Evolutionary conservation across 2,113 vertebrate species (phyloP).

Genomic region (Myocastor coypus): DNA sequence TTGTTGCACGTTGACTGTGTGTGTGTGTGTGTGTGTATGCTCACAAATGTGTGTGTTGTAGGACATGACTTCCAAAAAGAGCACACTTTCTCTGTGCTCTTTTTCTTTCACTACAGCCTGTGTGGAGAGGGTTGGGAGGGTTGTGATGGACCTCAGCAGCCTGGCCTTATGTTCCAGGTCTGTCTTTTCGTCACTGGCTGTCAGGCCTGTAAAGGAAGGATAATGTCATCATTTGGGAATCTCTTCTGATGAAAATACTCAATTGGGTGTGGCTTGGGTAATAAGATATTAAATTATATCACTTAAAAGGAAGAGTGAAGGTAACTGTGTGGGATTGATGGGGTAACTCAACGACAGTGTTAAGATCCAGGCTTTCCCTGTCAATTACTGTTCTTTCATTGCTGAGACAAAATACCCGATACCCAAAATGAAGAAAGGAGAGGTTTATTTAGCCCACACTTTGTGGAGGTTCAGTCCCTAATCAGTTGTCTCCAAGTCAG

Average conservation of each 20-base stretch:
- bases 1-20: background rate
- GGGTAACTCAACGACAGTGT: background rate
- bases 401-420: too few species aligned
- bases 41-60: background rate
- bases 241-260: constrained; percentile 20
- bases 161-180: background rate
- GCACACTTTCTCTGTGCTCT: background rate
- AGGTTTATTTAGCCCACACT: too few species aligned
- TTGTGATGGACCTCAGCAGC: background rate
- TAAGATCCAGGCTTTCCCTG: background rate
- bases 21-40: too few species aligned
- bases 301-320: background rate
- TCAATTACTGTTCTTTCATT: too few species aligned
- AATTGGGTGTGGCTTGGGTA: background rate
- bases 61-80: background rate
- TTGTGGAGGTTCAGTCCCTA: too few species aligned
- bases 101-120: background rate
- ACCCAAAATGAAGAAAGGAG: too few species aligned
- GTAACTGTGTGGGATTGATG: background rate
- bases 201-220: background rate
- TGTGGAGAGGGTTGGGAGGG: background rate
- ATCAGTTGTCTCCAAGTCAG: too few species aligned
- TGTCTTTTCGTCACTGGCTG: background rate
- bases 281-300: background rate
- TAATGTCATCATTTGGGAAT: background rate